Conservation (phyloP, 2,888 invertebrate species). For the Drosophila macrothrix region DNA sequence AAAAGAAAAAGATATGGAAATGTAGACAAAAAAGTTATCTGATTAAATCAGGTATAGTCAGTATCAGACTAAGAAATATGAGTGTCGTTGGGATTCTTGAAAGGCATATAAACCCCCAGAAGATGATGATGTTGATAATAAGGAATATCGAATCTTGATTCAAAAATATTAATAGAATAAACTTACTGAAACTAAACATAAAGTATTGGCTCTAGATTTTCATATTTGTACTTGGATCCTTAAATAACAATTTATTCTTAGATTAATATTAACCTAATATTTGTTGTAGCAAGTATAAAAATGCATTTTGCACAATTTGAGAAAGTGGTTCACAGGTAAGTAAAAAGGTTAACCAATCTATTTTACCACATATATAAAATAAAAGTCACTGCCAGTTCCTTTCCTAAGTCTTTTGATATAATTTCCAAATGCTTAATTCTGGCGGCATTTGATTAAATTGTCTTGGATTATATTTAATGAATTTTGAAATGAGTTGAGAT, state of each 20-base stretch:
- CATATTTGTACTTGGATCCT: neutral
- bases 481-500: neutral
- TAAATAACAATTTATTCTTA: neutral
- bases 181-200: neutral
- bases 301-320: neutral
- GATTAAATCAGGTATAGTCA: neutral
- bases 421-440: neutral
- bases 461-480: neutral
- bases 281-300: neutral
- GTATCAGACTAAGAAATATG: neutral
- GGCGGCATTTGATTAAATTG: neutral
- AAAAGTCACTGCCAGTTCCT: slow-evolving; percentile 17
- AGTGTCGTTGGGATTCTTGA: neutral
- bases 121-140: neutral
- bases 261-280: neutral
- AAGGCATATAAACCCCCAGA: too few relatives aligned
- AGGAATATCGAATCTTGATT: neutral
- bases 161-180: neutral
- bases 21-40: neutral
- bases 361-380: neutral
- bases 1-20: neutral
- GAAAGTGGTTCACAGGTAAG: neutral
- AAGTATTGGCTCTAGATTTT: neutral
- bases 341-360: neutral
- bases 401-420: slow-evolving; percentile 29